Evolutionary conservation across 2,797 vertebrate genomes (phyloP), one percentile per base, ranked within the genome.

Genomic region (Astyanax mexicanus): DNA sequence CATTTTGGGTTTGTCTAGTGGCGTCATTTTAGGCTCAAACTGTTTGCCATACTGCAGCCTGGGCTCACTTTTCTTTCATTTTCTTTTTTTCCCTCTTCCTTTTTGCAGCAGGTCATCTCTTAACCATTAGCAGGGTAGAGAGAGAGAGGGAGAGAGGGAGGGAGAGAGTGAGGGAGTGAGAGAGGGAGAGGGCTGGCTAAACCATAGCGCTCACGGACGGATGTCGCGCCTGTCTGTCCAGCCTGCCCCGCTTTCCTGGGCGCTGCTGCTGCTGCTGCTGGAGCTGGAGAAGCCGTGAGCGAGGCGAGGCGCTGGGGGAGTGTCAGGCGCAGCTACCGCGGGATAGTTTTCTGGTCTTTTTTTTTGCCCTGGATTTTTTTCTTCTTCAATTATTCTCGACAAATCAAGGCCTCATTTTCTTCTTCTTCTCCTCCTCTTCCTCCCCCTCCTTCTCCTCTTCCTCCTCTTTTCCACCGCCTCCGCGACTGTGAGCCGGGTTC

Each of bases 381-480:
- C 75, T 83, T 57, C 75, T 81, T 52, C 74, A n/a, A 52, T 79
- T 64, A 79, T 74, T 81, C 55, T 70, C 69, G 60, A 79, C 73
- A 76, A 58, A 74, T 15, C 60, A 10, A 65, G 68, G 37, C 17
- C 1, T 19, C 21, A 29, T 8, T 23, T 9, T 51, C 70, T 44
- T 54, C 66, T 58, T 49, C 60, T 17, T 47, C 69, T 32, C 21
- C 23, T 23, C 51, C 70, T 44, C 54, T 65, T 58, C 49, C 60
- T 17, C 47, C 35, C 6, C 54, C 19, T n/a, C n/a, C n/a, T n/a
- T n/a, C n/a, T n/a, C n/a, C n/a, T n/a, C n/a, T n/a, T n/a, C 77
- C 47, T 76, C 71, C 60, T 21, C 64, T 40, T 77, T 81, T n/a
- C n/a, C n/a, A n/a, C n/a, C n/a, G n/a, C n/a, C 80, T 80, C 79